phyloP scores from a whole-genome alignment of 2,113 vertebrate genomes.

The Carassius gibelio region DNA sequence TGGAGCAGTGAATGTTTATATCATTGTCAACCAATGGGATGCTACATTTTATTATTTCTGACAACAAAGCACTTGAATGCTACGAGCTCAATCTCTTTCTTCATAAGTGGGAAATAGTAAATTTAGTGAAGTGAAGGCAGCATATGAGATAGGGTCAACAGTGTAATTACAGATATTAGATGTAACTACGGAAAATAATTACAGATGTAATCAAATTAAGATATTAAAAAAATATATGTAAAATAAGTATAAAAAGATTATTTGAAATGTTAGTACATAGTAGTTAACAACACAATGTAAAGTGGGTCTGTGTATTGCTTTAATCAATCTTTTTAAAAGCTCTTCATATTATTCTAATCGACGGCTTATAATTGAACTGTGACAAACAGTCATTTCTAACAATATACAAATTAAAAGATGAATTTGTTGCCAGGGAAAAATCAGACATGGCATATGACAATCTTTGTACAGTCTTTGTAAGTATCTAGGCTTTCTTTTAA shows the following conservation, averaged over 20 bases:
- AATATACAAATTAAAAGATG: background rate
- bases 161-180: background rate
- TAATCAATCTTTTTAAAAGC: background rate
- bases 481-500: conserved; percentile 3
- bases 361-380: background rate
- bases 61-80: too few species aligned
- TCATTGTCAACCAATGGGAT: too few species aligned
- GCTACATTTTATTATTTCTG: too few species aligned
- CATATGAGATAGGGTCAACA: too few species aligned
- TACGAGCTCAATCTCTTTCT: too few species aligned
- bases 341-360: background rate
- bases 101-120: too few species aligned
- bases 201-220: background rate
- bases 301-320: background rate
- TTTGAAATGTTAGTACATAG: background rate
- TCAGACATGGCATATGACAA: background rate
- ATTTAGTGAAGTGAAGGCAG: too few species aligned
- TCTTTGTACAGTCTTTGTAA: background rate
- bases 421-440: conserved; percentile 1
- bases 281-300: too few species aligned
- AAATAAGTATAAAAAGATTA: background rate
- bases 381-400: background rate
- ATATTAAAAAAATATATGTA: background rate
- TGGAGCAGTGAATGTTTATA: too few species aligned
- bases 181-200: background rate